phyloP scores from a whole-genome alignment of 2,113 vertebrate species.

The Carassius auratus region DNA sequence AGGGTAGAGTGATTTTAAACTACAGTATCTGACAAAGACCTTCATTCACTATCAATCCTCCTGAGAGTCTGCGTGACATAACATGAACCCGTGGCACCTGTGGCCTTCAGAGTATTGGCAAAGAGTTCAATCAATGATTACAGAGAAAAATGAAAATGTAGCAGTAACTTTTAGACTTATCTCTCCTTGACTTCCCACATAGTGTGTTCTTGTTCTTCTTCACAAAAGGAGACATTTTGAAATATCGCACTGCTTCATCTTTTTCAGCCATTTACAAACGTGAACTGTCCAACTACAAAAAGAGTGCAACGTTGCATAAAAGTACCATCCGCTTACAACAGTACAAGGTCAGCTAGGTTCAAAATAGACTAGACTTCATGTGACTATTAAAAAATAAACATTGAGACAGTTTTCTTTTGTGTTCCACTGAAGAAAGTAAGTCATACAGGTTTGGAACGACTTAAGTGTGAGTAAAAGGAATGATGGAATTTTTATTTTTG shows the following conservation, averaged over 20 bases:
- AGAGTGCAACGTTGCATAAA: not conserved
- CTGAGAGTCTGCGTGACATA: not conserved
- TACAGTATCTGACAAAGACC: constrained; percentile 15
- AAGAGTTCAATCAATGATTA: not conserved
- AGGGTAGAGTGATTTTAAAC: not conserved
- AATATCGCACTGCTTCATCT: not conserved
- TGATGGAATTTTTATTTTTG: not conserved
- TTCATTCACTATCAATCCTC: constrained; percentile 15
- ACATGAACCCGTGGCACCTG: not conserved
- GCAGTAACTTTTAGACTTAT: not conserved
- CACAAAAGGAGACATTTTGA: not conserved
- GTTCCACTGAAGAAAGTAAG: not conserved
- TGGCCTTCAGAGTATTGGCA: not conserved
- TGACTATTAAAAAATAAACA: not conserved
- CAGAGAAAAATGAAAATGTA: not conserved
- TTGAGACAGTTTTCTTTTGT: not conserved
- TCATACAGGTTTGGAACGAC: not conserved
- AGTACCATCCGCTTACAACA: not conserved
- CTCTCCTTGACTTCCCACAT: not conserved
- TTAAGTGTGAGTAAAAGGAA: not conserved
- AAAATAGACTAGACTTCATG: not conserved
- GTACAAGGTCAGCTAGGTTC: not conserved
- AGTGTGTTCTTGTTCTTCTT: not conserved
- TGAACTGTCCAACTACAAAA: not conserved
- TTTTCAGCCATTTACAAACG: not conserved